Evolutionary conservation across 2,888 invertebrate genomes (phyloP), one percentile per base, ranked within the genome.

Genomic region (Caenorhabditis zanzibari): DNA sequence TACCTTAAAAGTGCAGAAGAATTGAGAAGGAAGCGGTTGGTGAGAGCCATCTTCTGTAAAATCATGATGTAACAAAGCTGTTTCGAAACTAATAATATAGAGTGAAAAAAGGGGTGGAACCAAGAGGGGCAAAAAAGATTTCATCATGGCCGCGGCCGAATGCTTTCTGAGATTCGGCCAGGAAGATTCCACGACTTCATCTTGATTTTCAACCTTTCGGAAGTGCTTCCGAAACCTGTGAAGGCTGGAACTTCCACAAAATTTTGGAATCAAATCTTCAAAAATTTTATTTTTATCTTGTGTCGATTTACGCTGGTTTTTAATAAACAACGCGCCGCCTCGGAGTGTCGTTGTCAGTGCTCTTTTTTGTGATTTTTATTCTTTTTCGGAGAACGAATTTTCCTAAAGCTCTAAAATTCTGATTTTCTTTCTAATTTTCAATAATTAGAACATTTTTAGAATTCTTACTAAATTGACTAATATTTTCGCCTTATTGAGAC

Each of bases 1-100:
- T 41, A n/a, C 22, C 35, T 58, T 9, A 58, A 28, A 38, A 54
- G 26, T 26, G 56, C 38, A 16, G 81, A 54, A 14, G 75, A 71
- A 28, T 75, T 69, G 4, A 75, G 49, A 35, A 81, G 56, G 35
- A 81, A 49, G 35, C 64, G 75, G 12, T 63, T 69, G 26, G 58
- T 54, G 12, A 81, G 64, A 35, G 81, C 75, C 81, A 81, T 81
- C 61, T 75, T 81, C 69, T 81, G 73, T n/a, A 73, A 72, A 73
- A 66, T 58, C 24, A 73, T 66, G 61, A 71, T 68, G 47, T 63
- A 54, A 69, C 59, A 19, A 58, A 26, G n/a, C n/a, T n/a, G 28
- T 54, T 5, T 58, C 35, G 64, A 63, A 63, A 73, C 19, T 19
- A 47, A 19, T n/a, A n/a, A n/a, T n/a, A n/a, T n/a, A 3, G 47